These are phyloP conservation scores for Uropsilus gracilis DNA, from an alignment of 2,113 vertebrate genomes.

Conservation along the genomic window DNA sequence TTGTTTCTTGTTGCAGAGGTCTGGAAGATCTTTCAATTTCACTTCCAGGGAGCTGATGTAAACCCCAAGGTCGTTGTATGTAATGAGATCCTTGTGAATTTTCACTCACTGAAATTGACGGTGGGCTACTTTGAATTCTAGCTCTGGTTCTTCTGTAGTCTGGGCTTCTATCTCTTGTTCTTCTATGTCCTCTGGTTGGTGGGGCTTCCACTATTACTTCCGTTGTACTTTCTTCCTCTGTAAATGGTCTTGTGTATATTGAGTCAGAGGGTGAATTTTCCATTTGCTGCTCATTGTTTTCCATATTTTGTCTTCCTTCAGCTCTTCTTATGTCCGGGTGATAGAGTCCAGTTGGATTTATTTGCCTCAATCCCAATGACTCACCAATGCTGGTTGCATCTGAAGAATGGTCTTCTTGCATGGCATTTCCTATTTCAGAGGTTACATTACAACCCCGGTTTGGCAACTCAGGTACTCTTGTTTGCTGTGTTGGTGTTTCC, in stretches of 20 bases:
- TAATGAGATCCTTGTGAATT: constrained; percentile 83
- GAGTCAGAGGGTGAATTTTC: constrained; percentile 77
- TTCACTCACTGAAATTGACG: constrained; percentile 85
- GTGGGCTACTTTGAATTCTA: constrained; percentile 90
- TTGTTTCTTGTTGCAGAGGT: constrained; percentile 90
- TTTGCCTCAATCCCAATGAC: too few relatives aligned
- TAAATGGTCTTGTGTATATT: constrained; percentile 67
- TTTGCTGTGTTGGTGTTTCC: too few relatives aligned
- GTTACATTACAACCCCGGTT: too few relatives aligned
- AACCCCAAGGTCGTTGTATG: constrained; percentile 79
- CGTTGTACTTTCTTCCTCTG: constrained; percentile 54
- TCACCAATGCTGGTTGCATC: too few relatives aligned
- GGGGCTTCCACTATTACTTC: constrained; percentile 77
- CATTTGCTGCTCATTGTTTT: too few relatives aligned
- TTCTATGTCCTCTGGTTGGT: constrained; percentile 88
- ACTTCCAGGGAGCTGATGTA: constrained; percentile 73
- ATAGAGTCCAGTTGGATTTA: too few relatives aligned
- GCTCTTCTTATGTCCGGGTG: too few relatives aligned
- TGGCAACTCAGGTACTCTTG: too few relatives aligned
- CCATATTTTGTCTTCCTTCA: too few relatives aligned
- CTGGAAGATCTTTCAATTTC: constrained; percentile 90
- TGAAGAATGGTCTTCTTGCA: too few relatives aligned
- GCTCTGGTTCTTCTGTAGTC: constrained; percentile 89
- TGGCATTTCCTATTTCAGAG: too few relatives aligned
- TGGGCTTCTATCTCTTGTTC: constrained; percentile 91